Percentiles rank a stretch among this genome's conserved stretches.
These are phyloP conservation scores for Ceratitis capitata DNA, from an alignment of 1,140 invertebrate genomes.

Conservation along the genomic window DNA sequence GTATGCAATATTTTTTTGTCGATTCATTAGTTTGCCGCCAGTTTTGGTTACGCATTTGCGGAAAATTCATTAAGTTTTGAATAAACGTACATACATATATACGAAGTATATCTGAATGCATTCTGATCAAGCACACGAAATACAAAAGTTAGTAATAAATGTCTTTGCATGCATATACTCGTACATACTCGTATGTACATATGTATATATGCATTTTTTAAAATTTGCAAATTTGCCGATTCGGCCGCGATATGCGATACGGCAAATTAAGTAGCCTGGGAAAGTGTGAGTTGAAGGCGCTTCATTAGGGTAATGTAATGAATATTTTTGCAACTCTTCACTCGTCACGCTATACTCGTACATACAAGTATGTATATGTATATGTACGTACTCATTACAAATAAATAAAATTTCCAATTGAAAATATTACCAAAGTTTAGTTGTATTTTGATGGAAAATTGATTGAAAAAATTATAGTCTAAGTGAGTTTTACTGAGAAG, in stretches of 20 bases:
- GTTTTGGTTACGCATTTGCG: slow-evolving; percentile 25
- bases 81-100: slow-evolving; percentile 5
- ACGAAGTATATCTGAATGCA: no score
- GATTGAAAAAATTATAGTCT: not conserved
- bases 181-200: not conserved
- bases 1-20: not conserved
- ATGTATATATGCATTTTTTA: not conserved
- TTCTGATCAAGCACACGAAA: not conserved
- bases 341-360: not conserved
- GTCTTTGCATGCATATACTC: not conserved
- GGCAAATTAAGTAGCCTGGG: slow-evolving; percentile 34
- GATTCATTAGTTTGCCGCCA: slow-evolving; percentile 12
- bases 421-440: no score
- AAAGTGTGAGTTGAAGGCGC: not conserved
- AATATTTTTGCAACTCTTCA: slow-evolving; percentile 12
- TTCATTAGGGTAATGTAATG: slow-evolving; percentile 3
- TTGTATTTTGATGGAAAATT: no score
- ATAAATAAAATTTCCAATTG: no score
- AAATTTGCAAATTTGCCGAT: not conserved
- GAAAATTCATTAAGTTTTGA: slow-evolving; percentile 28
- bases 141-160: not conserved
- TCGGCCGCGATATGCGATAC: slow-evolving; percentile 11
- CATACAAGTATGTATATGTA: not conserved
- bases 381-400: not conserved
- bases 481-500: no score